Conservation (phyloP, 2,888 invertebrate genomes). For the Cosmia pyralina region DNA sequence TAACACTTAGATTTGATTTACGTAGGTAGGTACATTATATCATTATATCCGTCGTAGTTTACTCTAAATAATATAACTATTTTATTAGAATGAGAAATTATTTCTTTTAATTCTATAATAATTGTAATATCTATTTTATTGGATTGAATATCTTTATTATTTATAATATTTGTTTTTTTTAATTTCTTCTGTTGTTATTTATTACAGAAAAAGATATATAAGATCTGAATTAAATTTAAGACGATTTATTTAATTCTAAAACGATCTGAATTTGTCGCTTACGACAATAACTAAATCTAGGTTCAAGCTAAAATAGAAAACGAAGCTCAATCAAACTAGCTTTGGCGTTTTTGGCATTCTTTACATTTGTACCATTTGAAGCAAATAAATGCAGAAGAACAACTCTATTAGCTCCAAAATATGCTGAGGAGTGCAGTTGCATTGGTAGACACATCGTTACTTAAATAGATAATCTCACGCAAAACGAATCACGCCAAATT, state of each 20-base stretch:
- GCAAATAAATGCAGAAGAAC: background rate
- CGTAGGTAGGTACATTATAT: too few relatives aligned
- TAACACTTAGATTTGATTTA: background rate
- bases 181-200: too few relatives aligned
- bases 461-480: background rate
- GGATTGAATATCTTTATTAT: too few relatives aligned
- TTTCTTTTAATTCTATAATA: too few relatives aligned
- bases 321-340: background rate
- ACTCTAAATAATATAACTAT: too few relatives aligned
- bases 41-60: background rate
- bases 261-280: background rate
- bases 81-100: too few relatives aligned
- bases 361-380: background rate
- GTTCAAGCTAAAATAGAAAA: constrained; percentile 2
- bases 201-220: too few relatives aligned
- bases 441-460: background rate
- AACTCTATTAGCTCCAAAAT: background rate
- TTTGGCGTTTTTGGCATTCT: background rate
- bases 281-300: background rate
- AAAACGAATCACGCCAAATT: background rate
- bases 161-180: too few relatives aligned
- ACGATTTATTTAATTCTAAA: too few relatives aligned
- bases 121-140: too few relatives aligned
- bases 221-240: too few relatives aligned
- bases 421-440: background rate